phyloP scores from a whole-genome alignment of 2,888 invertebrate genomes.

The Drosophila ezoana region DNA sequence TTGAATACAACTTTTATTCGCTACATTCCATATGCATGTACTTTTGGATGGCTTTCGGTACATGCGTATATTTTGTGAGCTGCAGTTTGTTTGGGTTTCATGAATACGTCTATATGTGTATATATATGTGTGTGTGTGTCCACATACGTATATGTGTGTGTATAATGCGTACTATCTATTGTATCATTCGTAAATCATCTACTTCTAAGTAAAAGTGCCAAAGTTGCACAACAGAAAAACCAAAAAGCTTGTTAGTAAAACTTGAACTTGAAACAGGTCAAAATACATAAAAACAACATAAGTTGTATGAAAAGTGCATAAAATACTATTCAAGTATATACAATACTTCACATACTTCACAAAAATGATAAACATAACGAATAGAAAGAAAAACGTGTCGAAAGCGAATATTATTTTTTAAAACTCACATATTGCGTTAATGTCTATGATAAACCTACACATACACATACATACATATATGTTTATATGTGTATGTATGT shows the following conservation, averaged over 20 bases:
- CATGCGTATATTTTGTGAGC: constrained; percentile 52
- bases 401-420: constrained; percentile 38
- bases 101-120: constrained; percentile 27
- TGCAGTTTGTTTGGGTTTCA: constrained; percentile 76
- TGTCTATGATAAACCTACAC: constrained; percentile 44
- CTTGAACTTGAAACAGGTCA: constrained; percentile 57
- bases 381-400: constrained; percentile 17
- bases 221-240: constrained; percentile 41
- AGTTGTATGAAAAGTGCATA: constrained; percentile 20
- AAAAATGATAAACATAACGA: constrained; percentile 1
- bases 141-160: constrained; percentile 4
- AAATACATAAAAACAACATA: constrained; percentile 7
- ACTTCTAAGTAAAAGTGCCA: constrained; percentile 62
- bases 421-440: constrained; percentile 61
- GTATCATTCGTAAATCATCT: constrained; percentile 55
- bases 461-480: background rate
- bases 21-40: constrained; percentile 29
- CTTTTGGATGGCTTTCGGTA: background rate
- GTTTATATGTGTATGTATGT: constrained; percentile 20
- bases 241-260: constrained; percentile 42
- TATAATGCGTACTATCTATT: constrained; percentile 39
- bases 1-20: constrained; percentile 35
- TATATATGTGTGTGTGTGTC: background rate
- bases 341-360: constrained; percentile 19
- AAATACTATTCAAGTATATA: no score